Conservation (phyloP, 2,113 vertebrate species). For the Myocastor coypus region DNA sequence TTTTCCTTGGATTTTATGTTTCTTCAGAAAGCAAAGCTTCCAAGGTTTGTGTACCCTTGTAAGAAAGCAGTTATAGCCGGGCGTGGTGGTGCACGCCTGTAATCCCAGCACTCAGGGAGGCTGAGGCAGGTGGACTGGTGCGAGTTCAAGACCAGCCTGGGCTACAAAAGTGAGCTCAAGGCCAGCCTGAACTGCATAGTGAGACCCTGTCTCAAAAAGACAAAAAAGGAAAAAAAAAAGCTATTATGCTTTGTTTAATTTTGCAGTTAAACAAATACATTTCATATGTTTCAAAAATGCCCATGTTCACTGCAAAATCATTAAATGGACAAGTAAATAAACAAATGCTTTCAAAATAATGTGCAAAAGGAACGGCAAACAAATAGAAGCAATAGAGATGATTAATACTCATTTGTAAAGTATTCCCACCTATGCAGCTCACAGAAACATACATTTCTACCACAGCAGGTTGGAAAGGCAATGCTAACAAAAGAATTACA, state of each 20-base stretch:
- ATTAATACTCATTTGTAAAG: background rate
- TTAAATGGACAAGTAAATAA: background rate
- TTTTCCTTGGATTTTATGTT: conserved; percentile 15
- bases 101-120: too few relatives aligned
- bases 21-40: background rate
- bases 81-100: too few relatives aligned
- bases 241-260: background rate
- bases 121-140: too few relatives aligned
- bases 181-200: too few relatives aligned
- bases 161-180: too few relatives aligned
- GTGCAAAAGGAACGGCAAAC: background rate
- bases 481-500: background rate
- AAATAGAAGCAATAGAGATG: background rate
- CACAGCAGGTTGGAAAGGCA: background rate
- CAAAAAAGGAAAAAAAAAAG: too few relatives aligned
- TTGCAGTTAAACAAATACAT: background rate
- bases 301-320: conserved; percentile 33
- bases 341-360: background rate
- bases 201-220: too few relatives aligned
- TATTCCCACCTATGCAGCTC: background rate
- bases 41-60: background rate
- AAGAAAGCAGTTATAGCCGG: too few relatives aligned
- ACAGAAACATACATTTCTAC: background rate
- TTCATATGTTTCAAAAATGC: background rate
- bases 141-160: too few relatives aligned